Evolutionary conservation across 2,797 vertebrate genomes (phyloP).

Genomic region (Anguilla obscura): DNA sequence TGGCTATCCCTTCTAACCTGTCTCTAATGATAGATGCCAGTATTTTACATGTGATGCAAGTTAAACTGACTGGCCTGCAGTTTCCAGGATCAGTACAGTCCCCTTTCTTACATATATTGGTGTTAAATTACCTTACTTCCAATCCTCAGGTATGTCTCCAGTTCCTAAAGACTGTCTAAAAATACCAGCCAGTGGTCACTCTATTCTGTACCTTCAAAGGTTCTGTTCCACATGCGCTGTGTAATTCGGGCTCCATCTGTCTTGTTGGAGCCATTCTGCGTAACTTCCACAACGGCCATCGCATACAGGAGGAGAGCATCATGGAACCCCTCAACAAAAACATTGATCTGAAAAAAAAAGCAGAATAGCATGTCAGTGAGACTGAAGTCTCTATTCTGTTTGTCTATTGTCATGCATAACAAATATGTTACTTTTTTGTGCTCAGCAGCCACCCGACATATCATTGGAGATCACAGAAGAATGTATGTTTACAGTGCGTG

Average conservation of each 20-base stretch:
- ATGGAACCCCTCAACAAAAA: constrained; percentile 99
- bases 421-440: neutral
- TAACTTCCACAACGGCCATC: constrained; percentile 84
- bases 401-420: neutral
- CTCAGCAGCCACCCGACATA: neutral
- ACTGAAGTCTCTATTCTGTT: neutral
- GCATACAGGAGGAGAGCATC: constrained; percentile 90
- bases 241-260: constrained; percentile 88
- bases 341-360: constrained; percentile 80
- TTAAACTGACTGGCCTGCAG: too few relatives aligned
- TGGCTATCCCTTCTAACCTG: too few relatives aligned
- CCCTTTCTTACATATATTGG: too few relatives aligned
- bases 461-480: neutral
- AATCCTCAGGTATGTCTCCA: too few relatives aligned
- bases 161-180: too few relatives aligned
- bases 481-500: neutral
- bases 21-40: too few relatives aligned
- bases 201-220: constrained; percentile 84
- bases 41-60: too few relatives aligned
- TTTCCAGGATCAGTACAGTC: too few relatives aligned
- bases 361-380: neutral
- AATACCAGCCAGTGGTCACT: too few relatives aligned
- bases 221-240: constrained; percentile 88
- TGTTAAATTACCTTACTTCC: too few relatives aligned
- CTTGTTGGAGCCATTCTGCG: constrained; percentile 84